These are phyloP conservation scores for Amaurobius ferox DNA, from an alignment of 2,888 invertebrate species.

Conservation along the genomic window DNA sequence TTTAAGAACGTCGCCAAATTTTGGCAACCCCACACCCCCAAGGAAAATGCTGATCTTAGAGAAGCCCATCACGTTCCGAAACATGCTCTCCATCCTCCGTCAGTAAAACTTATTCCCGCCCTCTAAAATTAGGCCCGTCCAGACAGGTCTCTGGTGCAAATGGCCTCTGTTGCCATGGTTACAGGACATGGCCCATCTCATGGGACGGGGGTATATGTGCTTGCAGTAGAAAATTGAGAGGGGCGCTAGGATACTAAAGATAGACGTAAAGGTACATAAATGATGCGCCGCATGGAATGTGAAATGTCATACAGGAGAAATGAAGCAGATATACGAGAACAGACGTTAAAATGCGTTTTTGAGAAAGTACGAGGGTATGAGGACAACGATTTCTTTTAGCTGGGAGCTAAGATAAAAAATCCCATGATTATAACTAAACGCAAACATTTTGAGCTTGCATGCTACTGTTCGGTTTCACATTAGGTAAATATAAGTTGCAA, in stretches of 20 bases:
- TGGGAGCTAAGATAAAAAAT: too few species aligned
- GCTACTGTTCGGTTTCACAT: too few species aligned
- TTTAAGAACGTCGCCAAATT: constrained; percentile 24
- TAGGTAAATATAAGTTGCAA: too few species aligned
- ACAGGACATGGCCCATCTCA: constrained; percentile 21
- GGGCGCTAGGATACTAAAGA: constrained; percentile 21
- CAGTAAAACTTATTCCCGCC: constrained; percentile 21
- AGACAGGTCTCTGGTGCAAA: constrained; percentile 48
- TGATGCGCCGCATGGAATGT: neutral
- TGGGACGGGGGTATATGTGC: constrained; percentile 13
- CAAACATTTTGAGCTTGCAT: too few species aligned
- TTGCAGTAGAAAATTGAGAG: constrained; percentile 18
- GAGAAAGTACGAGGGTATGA: too few species aligned
- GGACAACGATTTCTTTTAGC: too few species aligned
- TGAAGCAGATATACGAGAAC: too few species aligned
- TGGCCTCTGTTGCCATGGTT: neutral
- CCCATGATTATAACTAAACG: too few species aligned
- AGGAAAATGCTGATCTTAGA: constrained; percentile 31
- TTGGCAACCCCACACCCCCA: constrained; percentile 23
- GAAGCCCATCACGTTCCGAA: constrained; percentile 36
- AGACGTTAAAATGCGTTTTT: too few species aligned
- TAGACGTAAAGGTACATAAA: constrained; percentile 11
- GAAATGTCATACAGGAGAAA: neutral
- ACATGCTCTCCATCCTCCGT: constrained; percentile 11
- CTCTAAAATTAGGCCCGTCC: constrained; percentile 9